Percentiles rank a stretch among this genome's conserved stretches.
These are phyloP conservation scores for Deroptyus accipitrinus DNA, from an alignment of 2,113 vertebrate species.

Conservation along the genomic window DNA sequence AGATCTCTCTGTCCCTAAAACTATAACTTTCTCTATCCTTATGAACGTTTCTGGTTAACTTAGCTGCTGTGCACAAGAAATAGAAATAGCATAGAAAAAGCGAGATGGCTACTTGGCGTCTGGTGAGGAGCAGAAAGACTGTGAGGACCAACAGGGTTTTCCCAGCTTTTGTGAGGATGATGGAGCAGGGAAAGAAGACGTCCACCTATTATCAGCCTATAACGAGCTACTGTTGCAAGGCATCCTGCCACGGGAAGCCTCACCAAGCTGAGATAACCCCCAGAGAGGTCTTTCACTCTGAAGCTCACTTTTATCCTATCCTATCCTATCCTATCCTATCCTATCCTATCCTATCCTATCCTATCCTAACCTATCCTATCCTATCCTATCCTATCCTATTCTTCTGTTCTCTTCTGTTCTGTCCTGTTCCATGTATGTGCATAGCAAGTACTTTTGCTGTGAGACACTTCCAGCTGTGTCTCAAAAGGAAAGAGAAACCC, in stretches of 20 bases:
- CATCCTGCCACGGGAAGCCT: not conserved
- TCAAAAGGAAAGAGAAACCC: not conserved
- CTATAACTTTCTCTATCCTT: not conserved
- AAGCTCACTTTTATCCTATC: not conserved
- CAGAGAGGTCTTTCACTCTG: not conserved
- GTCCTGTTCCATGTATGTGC: not conserved
- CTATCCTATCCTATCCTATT: not conserved
- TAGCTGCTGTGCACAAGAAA: too few species aligned
- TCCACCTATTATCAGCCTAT: not conserved
- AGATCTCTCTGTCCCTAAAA: not conserved
- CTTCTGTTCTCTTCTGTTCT: not conserved
- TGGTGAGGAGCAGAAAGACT: not conserved
- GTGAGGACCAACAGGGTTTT: not conserved
- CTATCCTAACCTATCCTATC: not conserved
- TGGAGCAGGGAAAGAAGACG: too few species aligned
- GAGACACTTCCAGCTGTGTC: not conserved
- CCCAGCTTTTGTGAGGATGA: not conserved
- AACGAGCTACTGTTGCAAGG: not conserved
- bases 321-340: not conserved
- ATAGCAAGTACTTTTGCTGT: not conserved
- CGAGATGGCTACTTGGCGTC: fast-evolving
- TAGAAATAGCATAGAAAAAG: not conserved
- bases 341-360: not conserved
- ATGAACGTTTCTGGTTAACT: not conserved
- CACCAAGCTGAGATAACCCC: not conserved